Percentiles rank a stretch among this genome's conserved stretches.
These are phyloP conservation scores for Laticauda laticaudata DNA, from an alignment of 2,113 vertebrate species.

Conservation along the genomic window DNA sequence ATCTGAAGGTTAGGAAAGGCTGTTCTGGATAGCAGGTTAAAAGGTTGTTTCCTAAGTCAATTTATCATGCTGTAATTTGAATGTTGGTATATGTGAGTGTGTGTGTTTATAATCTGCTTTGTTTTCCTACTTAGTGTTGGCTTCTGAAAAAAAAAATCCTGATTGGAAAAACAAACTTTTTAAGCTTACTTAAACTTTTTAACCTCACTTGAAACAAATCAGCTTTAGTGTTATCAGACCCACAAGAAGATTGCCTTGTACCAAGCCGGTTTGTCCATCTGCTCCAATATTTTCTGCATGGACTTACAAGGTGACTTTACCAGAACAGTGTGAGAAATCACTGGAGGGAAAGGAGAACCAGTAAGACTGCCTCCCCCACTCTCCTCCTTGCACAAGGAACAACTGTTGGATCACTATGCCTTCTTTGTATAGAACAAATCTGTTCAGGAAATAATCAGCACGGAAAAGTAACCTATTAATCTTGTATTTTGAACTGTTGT, in stretches of 20 bases:
- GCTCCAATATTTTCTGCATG: neutral
- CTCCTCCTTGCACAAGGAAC: neutral
- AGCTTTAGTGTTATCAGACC: neutral
- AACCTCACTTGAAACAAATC: neutral
- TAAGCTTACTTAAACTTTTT: slow-evolving; percentile 12
- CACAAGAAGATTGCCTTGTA: neutral
- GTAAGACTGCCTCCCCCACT: neutral
- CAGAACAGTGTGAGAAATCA: neutral
- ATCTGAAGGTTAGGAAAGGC: neutral
- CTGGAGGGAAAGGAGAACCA: neutral
- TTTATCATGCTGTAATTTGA: slow-evolving; percentile 29
- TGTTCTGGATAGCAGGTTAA: neutral
- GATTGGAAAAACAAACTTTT: slow-evolving; percentile 34
- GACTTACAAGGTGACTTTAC: neutral
- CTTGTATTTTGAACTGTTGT: slow-evolving; percentile 56
- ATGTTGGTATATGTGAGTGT: slow-evolving; percentile 39
- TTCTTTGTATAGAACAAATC: neutral
- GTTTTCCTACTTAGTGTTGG: no score
- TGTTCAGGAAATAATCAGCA: neutral
- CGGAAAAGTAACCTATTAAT: neutral
- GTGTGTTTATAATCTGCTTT: no score
- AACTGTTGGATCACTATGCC: neutral
- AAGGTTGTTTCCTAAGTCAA: neutral
- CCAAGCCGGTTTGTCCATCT: neutral
- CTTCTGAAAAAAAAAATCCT: slow-evolving; percentile 28